Conservation (phyloP, 2,797 vertebrate genomes). For the Premnoplex brunnescens region DNA sequence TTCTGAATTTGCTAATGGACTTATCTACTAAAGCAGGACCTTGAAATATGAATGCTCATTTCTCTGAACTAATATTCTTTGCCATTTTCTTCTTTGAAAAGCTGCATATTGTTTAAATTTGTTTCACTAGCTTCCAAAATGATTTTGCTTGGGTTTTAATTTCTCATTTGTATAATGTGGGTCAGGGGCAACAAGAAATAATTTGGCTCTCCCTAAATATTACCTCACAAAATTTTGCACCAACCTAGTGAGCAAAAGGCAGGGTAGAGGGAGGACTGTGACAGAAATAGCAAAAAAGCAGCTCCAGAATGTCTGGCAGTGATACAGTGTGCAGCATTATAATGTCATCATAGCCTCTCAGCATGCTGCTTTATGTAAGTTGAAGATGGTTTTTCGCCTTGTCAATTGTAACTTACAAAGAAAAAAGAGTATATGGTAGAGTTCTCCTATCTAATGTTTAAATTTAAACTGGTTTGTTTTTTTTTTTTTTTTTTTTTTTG, state of each 20-base stretch:
- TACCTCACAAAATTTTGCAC: not conserved
- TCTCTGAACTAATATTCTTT: not conserved
- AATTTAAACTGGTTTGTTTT: not conserved
- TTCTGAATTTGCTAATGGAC: not conserved
- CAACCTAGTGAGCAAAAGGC: not conserved
- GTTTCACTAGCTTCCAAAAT: not conserved
- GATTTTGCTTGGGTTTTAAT: not conserved
- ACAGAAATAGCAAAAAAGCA: conserved; percentile 25
- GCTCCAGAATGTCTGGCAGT: not conserved
- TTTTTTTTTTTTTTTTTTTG: not conserved
- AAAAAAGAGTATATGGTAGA: not conserved
- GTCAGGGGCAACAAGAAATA: not conserved
- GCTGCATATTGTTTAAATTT: not conserved
- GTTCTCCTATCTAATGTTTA: not conserved
- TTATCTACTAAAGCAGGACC: not conserved
- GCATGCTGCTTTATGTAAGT: not conserved
- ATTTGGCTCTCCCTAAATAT: not conserved
- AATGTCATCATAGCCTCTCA: not conserved
- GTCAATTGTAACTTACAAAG: not conserved
- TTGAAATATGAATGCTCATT: not conserved
- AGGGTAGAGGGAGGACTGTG: not conserved
- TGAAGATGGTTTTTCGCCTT: not conserved
- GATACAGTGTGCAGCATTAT: not conserved
- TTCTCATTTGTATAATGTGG: not conserved
- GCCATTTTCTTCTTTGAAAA: not conserved